Evolutionary conservation across 1,140 invertebrate genomes (phyloP).

Genomic region (Leptopilina boulardi): DNA sequence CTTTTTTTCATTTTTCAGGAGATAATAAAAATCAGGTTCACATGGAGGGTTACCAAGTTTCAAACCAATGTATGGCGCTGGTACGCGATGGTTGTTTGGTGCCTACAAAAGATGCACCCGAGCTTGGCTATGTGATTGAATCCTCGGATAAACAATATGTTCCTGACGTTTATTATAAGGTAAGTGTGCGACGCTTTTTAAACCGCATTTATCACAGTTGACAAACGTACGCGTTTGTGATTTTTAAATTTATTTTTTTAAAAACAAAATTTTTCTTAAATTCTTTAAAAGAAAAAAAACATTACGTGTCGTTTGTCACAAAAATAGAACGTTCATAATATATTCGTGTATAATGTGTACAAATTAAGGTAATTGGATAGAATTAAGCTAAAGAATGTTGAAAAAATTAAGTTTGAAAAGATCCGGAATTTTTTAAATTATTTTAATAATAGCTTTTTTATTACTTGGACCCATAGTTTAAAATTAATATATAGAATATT

Average conservation of each 20-base stretch:
- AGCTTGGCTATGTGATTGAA: conserved; percentile 96
- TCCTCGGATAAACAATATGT: conserved; percentile 96
- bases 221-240: conserved; percentile 17
- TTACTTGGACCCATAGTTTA: conserved; percentile 5
- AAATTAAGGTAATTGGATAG: conserved; percentile 5
- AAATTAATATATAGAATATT: neutral
- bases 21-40: conserved; percentile 95
- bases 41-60: conserved; percentile 99
- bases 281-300: too few species aligned
- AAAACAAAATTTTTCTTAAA: neutral
- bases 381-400: too few species aligned
- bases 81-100: conserved; percentile 95
- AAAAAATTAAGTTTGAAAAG: too few species aligned
- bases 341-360: neutral
- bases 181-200: conserved; percentile 75
- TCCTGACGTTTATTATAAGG: conserved; percentile 99
- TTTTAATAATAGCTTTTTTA: neutral
- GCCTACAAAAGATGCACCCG: conserved; percentile 97
- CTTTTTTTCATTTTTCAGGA: conserved; percentile 77
- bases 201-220: conserved; percentile 27
- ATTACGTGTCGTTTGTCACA: neutral
- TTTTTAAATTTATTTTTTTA: conserved; percentile 1
- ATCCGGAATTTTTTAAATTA: neutral
- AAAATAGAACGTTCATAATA: neutral
- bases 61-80: conserved; percentile 98